These are phyloP conservation scores for Synergus itoensis DNA, from an alignment of 2,888 invertebrate genomes.

Conservation along the genomic window DNA sequence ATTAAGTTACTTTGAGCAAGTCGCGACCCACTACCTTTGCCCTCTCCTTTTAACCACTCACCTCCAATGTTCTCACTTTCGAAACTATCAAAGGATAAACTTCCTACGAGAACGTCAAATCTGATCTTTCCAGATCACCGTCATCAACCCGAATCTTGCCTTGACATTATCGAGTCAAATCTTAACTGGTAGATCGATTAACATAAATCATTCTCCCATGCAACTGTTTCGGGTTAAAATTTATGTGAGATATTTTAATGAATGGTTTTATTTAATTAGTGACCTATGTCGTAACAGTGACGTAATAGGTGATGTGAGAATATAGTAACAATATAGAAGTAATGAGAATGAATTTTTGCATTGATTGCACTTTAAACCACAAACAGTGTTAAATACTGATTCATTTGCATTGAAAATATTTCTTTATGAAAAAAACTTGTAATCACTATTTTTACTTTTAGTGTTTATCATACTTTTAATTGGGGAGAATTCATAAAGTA, in stretches of 20 bases:
- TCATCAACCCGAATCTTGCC: slow-evolving; percentile 17
- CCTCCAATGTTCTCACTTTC: slow-evolving; percentile 17
- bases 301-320: background rate
- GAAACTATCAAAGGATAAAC: slow-evolving; percentile 21
- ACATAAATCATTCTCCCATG: background rate
- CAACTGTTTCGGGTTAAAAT: background rate
- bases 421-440: background rate
- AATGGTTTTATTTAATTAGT: slow-evolving; percentile 8
- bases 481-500: background rate
- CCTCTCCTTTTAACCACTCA: background rate
- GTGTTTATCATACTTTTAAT: background rate
- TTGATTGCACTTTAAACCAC: too few species aligned
- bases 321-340: background rate
- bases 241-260: background rate
- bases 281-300: background rate
- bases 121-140: slow-evolving; percentile 18
- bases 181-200: slow-evolving; percentile 17
- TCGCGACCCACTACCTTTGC: slow-evolving; percentile 35
- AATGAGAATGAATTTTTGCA: background rate
- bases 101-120: slow-evolving; percentile 7
- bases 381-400: too few species aligned
- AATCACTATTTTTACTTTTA: background rate
- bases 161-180: slow-evolving; percentile 18
- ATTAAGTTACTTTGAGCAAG: slow-evolving; percentile 55
- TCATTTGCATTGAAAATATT: too few species aligned